These are phyloP conservation scores for Phymanthus crucifer DNA, from an alignment of 92 coral and sea anemone species.

Conservation along the genomic window DNA sequence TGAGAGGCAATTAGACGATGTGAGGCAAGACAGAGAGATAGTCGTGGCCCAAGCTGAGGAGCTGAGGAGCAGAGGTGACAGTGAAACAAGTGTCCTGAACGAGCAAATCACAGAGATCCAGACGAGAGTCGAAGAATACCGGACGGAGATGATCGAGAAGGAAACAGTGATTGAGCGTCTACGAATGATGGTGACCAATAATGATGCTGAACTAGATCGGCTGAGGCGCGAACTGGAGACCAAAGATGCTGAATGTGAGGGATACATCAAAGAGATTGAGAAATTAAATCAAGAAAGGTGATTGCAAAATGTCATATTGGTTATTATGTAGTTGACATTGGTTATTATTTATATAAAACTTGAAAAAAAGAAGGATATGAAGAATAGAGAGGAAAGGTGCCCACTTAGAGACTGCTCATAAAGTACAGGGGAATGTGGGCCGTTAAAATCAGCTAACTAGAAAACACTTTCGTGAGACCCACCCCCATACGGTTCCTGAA, in stretches of 20 bases:
- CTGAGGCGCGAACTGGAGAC: slow-evolving; percentile 82
- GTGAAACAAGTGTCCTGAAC: slow-evolving; percentile 72
- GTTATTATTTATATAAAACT: background rate
- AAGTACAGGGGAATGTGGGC: too few species aligned
- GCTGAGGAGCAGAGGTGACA: slow-evolving; percentile 69
- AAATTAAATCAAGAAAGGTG: slow-evolving; percentile 75
- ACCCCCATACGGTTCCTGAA: too few species aligned
- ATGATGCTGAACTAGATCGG: slow-evolving; percentile 74
- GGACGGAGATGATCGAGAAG: slow-evolving; percentile 76
- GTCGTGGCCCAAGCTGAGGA: slow-evolving; percentile 68
- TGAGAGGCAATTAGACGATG: slow-evolving; percentile 68
- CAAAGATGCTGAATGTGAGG: slow-evolving; percentile 78
- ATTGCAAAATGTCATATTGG: too few species aligned
- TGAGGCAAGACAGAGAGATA: slow-evolving; percentile 76
- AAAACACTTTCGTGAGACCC: too few species aligned
- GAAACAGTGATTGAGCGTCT: slow-evolving; percentile 81
- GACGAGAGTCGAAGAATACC: slow-evolving; percentile 83
- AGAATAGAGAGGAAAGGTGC: too few species aligned
- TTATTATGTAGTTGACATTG: background rate
- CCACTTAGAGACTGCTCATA: too few species aligned
- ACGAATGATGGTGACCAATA: slow-evolving; percentile 66
- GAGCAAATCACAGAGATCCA: slow-evolving; percentile 78
- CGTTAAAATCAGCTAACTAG: too few species aligned
- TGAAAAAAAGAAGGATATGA: too few species aligned
- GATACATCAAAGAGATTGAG: slow-evolving; percentile 81